Percentiles rank a stretch among this genome's conserved stretches.
Evolutionary conservation across 2,113 vertebrate genomes (phyloP).

Genomic region (Turnix velox): DNA sequence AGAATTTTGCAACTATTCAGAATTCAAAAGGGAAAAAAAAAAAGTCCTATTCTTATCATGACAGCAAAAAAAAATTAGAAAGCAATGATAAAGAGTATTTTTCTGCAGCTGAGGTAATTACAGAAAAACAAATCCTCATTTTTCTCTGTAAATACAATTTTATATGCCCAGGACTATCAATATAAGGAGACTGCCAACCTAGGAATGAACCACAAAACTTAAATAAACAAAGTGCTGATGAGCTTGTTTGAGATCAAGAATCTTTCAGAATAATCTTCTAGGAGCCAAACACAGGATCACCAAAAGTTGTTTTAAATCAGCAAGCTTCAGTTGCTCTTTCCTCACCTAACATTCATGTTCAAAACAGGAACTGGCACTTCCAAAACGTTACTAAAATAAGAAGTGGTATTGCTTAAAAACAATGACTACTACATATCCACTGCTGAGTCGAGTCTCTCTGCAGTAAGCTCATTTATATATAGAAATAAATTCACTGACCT

Average conservation of each 20-base stretch:
- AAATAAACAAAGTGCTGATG: neutral
- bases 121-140: neutral
- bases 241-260: neutral
- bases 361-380: neutral
- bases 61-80: neutral
- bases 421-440: neutral
- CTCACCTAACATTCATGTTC: neutral
- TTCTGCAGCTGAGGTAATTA: neutral
- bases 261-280: neutral
- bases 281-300: neutral
- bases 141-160: neutral
- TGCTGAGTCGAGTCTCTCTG: neutral
- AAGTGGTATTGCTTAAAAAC: conserved; percentile 19
- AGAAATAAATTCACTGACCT: conserved; percentile 20
- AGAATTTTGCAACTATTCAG: neutral
- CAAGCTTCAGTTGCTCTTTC: neutral
- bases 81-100: neutral
- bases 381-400: conserved; percentile 34
- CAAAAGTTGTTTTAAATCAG: neutral
- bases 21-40: neutral
- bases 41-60: neutral
- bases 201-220: neutral
- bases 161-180: neutral
- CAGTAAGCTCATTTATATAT: conserved; percentile 1
- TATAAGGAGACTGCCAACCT: neutral